Conservation (phyloP, 2,888 invertebrate species). For the Trichacis sp. region DNA sequence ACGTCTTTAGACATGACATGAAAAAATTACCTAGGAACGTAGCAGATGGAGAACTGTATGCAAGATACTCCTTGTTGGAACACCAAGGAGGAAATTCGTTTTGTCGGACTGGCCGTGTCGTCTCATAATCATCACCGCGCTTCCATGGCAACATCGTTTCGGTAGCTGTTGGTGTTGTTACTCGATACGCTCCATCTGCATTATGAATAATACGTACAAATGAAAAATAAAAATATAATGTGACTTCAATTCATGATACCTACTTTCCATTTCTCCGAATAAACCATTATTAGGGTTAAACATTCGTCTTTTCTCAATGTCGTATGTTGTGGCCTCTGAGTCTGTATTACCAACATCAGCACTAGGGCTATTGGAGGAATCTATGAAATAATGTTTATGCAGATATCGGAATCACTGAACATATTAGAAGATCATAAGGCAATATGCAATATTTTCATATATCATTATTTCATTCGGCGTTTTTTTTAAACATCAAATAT, state of each 20-base stretch:
- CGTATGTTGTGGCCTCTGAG: conserved; percentile 28
- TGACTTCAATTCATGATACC: not conserved
- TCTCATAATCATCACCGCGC: conserved; percentile 81
- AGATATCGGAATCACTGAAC: conserved; percentile 1
- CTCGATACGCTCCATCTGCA: conserved; percentile 77
- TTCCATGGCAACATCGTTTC: conserved; percentile 95
- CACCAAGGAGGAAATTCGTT: conserved; percentile 96
- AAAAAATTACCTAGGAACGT: conserved; percentile 92
- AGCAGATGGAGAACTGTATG: conserved; percentile 91
- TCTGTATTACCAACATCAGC: conserved; percentile 29
- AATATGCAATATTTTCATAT: too few species aligned
- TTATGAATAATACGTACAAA: too few species aligned
- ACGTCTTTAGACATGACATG: too few species aligned
- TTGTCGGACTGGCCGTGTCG: conserved; percentile 76
- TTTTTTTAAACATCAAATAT: too few species aligned
- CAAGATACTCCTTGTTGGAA: conserved; percentile 92
- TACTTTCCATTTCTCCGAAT: conserved; percentile 26
- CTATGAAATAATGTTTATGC: conserved; percentile 13
- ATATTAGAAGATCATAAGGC: too few species aligned
- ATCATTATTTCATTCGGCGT: too few species aligned
- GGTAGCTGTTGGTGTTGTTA: conserved; percentile 88
- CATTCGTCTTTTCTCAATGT: conserved; percentile 27
- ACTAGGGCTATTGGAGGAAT: conserved; percentile 31
- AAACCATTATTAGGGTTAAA: conserved; percentile 16
- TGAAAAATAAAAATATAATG: not conserved